Evolutionary conservation across 2,113 vertebrate genomes (phyloP), one percentile per base, ranked within the genome.

Genomic region (Melanocharis versteri): DNA sequence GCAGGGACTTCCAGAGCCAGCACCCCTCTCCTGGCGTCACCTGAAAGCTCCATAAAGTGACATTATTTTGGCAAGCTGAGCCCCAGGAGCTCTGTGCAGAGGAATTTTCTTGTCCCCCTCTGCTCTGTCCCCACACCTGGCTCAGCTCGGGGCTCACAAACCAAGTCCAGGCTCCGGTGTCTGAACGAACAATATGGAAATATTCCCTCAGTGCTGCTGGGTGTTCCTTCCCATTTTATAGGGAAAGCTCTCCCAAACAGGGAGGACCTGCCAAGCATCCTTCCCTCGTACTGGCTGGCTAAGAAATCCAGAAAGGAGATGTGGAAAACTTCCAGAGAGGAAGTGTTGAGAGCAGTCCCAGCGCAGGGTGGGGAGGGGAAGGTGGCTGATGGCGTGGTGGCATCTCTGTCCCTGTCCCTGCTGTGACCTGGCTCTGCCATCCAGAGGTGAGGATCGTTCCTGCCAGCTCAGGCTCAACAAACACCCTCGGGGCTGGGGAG

Each of bases 401-500:
- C 58, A 21, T 40, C 47, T 24, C 48, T 21, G 39, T 13, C 56
- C 24, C 31, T 58, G 76, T 23, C 75, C 26, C 1, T 37, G 61
- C 61, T 71, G 75, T 31, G 70, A 24, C 87, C 51, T 76, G 80
- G 50, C 66, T 4, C 66, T 64, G 57, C 65, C 65, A 65, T 48
- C 82, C 77, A 60, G 56, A 70, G 60, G 31, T 13, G 70, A 42
- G 50, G 58, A 31, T n/a, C 14, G 7, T 13, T 87, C 45, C 39
- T 17, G 15, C 15, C 57, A 42, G 23, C 61, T 79, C 70, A 48
- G 21, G 48, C 9, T 42, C 39, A 24, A 16, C 10, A 37, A 75
- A 50, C 57, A 2, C 11, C 12, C 17, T 31, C 1, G 0, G 18
- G 21, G 11, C 45, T 31, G 16, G 39, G 20, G 17, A 76, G 35